Conservation (phyloP, 2,113 vertebrate species). For the Corydoras sp. region DNA sequence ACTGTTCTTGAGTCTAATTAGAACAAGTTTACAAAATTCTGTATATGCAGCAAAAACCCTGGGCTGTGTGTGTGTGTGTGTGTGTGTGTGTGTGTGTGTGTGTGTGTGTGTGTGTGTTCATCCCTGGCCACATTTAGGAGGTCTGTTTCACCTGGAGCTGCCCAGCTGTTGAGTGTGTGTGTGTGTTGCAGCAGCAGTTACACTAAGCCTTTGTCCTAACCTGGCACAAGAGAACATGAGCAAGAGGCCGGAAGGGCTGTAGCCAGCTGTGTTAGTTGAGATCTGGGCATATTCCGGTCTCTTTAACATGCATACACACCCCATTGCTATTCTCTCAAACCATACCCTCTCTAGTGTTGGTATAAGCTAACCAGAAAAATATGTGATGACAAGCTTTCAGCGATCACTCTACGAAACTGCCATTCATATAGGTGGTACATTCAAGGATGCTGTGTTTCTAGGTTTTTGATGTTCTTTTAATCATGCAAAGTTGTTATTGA, state of each 20-base stretch:
- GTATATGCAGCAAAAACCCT: neutral
- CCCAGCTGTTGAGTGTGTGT: conserved; percentile 32
- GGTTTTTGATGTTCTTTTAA: neutral
- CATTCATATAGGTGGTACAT: conserved; percentile 23
- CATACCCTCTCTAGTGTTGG: conserved; percentile 17
- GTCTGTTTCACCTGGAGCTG: conserved; percentile 39
- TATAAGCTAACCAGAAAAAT: conserved; percentile 29
- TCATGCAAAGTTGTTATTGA: neutral
- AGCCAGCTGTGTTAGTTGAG: conserved; percentile 41
- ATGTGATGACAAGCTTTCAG: conserved; percentile 37
- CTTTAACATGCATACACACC: conserved; percentile 28
- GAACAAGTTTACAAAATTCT: conserved; percentile 9
- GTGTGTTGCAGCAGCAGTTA: conserved; percentile 18
- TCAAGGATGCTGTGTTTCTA: neutral
- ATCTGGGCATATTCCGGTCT: conserved; percentile 31
- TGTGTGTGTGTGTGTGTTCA: conserved; percentile 1
- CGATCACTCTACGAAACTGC: conserved; percentile 7
- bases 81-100: neutral
- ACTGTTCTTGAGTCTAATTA: neutral
- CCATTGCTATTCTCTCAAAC: conserved; percentile 6
- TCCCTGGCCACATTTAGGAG: conserved; percentile 22
- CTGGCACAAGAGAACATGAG: conserved; percentile 32
- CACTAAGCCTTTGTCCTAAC: conserved; percentile 44
- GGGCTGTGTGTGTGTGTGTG: neutral
- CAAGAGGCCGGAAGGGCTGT: neutral